Evolutionary conservation across 2,797 vertebrate genomes (phyloP).

Genomic region (Tokudaia muenninki): DNA sequence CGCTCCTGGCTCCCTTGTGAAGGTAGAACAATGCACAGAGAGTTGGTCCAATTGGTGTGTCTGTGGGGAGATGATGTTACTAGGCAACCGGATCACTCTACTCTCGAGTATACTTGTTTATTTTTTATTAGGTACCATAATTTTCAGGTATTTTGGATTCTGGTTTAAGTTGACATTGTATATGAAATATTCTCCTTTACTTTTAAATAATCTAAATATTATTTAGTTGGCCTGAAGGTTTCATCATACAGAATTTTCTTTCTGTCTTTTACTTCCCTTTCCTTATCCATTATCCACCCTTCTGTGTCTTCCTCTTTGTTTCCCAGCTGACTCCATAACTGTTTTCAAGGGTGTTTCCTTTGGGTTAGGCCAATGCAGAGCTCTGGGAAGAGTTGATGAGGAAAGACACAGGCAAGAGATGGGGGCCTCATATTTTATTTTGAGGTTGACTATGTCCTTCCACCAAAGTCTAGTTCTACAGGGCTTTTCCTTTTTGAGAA

Average conservation of each 20-base stretch:
- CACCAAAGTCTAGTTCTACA: not conserved
- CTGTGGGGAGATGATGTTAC: not conserved
- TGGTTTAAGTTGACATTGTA: not conserved
- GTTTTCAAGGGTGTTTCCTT: not conserved
- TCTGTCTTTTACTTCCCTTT: not conserved
- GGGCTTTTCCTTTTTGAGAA: not conserved
- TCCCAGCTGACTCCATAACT: not conserved
- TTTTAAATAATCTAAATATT: constrained; percentile 43
- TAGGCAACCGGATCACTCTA: not conserved
- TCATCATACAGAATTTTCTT: not conserved
- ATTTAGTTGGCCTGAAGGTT: not conserved
- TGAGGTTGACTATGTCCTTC: not conserved
- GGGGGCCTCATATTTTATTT: not conserved
- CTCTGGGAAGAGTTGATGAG: not conserved
- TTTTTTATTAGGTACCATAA: constrained; percentile 23
- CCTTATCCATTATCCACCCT: not conserved
- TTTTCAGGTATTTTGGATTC: constrained; percentile 43
- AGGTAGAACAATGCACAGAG: not conserved
- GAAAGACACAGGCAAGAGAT: not conserved
- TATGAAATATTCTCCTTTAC: not conserved
- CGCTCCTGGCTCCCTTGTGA: not conserved
- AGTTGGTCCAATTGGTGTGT: not conserved
- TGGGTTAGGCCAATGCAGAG: not conserved
- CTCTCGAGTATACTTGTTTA: not conserved
- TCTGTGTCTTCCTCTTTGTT: not conserved